phyloP scores from a whole-genome alignment of 2,888 invertebrate genomes.

The Chrysopilus asiliformis region DNA sequence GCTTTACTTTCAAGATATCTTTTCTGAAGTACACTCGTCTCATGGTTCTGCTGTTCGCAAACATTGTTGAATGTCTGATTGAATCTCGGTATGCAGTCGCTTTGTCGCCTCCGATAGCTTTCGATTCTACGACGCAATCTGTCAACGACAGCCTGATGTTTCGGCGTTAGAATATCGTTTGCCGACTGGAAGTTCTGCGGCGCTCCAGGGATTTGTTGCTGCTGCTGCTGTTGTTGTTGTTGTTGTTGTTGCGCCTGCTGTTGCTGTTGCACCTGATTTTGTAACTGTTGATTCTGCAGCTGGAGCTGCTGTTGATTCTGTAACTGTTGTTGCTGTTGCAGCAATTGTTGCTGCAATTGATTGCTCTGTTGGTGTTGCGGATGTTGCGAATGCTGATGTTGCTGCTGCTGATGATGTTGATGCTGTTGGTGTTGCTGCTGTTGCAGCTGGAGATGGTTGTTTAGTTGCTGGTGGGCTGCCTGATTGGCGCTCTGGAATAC shows the following conservation, averaged over 20 bases:
- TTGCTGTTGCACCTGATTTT: constrained; percentile 19
- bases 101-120: constrained; percentile 72
- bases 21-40: constrained; percentile 77
- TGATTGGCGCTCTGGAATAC: constrained; percentile 38
- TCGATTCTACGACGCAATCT: constrained; percentile 75
- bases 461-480: constrained; percentile 28
- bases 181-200: constrained; percentile 36
- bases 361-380: constrained; percentile 37
- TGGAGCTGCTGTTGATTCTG: constrained; percentile 22
- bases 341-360: constrained; percentile 45
- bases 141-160: constrained; percentile 76
- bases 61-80: constrained; percentile 76
- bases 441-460: constrained; percentile 36
- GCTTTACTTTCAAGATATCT: constrained; percentile 83
- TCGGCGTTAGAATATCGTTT: constrained; percentile 57
- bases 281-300: constrained; percentile 16
- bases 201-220: too few species aligned
- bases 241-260: constrained; percentile 17
- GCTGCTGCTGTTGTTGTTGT: constrained; percentile 22
- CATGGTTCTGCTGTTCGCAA: constrained; percentile 83
- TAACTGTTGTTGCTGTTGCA: constrained; percentile 34
- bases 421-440: constrained; percentile 26
- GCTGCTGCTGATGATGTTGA: constrained; percentile 28
- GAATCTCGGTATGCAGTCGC: constrained; percentile 73
- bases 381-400: constrained; percentile 21